Percentiles rank a stretch among this genome's conserved stretches.
These are phyloP conservation scores for Saccopteryx leptura DNA, from an alignment of 2,113 vertebrate species.

Conservation along the genomic window DNA sequence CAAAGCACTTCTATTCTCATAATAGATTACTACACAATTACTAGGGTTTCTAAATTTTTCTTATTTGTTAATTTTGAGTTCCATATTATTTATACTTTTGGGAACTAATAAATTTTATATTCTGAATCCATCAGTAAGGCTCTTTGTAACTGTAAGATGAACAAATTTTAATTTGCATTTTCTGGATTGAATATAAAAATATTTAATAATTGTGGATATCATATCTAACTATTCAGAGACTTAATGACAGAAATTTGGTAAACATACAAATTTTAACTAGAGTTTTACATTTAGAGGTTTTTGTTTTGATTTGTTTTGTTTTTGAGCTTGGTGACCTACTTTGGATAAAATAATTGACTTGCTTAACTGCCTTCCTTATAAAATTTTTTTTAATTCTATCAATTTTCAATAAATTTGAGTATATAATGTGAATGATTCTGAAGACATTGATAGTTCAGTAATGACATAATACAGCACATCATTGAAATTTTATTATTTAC, in stretches of 20 bases:
- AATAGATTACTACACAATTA: conserved; percentile 79
- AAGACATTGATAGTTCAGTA: not conserved
- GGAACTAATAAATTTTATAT: conserved; percentile 81
- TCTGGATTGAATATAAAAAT: conserved; percentile 51
- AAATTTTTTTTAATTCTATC: not conserved
- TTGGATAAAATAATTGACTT: conserved; percentile 58
- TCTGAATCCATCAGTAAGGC: conserved; percentile 78
- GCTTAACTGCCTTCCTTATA: not conserved
- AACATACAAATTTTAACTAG: conserved; percentile 85
- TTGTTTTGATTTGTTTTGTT: conserved; percentile 36
- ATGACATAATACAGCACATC: not conserved
- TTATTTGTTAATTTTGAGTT: conserved; percentile 78
- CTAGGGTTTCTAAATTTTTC: conserved; percentile 84
- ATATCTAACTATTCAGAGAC: conserved; percentile 84
- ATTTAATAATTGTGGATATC: conserved; percentile 76
- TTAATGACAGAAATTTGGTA: conserved; percentile 77
- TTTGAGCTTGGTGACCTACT: conserved; percentile 43
- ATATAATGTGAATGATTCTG: not conserved
- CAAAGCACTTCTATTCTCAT: conserved; percentile 84
- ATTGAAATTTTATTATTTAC: not conserved
- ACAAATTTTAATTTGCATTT: conserved; percentile 85
- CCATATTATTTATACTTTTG: conserved; percentile 78
- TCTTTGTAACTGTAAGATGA: conserved; percentile 81
- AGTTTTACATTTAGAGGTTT: conserved; percentile 71
- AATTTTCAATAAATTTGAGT: not conserved